Evolutionary conservation across 2,888 invertebrate species (phyloP).

Genomic region (Oscheius sp.): DNA sequence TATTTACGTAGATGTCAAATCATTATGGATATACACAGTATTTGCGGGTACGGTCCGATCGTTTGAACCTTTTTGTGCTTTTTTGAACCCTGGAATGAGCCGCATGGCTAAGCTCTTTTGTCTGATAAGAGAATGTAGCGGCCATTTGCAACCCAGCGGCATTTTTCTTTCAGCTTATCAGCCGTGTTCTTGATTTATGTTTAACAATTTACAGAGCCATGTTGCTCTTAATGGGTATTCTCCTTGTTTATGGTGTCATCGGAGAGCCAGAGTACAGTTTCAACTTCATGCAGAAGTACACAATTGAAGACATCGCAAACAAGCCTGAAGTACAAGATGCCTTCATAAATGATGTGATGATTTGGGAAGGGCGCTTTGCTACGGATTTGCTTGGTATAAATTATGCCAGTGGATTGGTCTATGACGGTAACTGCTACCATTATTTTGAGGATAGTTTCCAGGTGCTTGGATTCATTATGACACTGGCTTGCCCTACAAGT

Average conservation of each 20-base stretch:
- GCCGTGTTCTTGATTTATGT: too few species aligned
- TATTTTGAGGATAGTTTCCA: background rate
- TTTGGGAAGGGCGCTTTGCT: slow-evolving; percentile 18
- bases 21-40: too few species aligned
- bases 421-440: slow-evolving; percentile 5
- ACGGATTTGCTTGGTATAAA: slow-evolving; percentile 7
- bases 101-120: too few species aligned
- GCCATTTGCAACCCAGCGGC: too few species aligned
- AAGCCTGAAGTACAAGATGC: background rate
- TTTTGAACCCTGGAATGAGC: too few species aligned
- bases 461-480: slow-evolving; percentile 18
- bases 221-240: too few species aligned
- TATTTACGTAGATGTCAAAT: too few species aligned
- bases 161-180: too few species aligned
- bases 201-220: too few species aligned
- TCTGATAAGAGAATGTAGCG: too few species aligned
- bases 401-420: slow-evolving; percentile 9
- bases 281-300: slow-evolving; percentile 22
- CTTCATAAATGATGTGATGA: slow-evolving; percentile 21
- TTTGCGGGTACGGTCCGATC: too few species aligned
- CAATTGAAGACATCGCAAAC: background rate
- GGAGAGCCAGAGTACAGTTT: slow-evolving; percentile 5
- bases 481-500: slow-evolving; percentile 2
- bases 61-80: too few species aligned
- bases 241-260: background rate